phyloP scores from a whole-genome alignment of 2,888 invertebrate species.

The Agonum fuliginosum region DNA sequence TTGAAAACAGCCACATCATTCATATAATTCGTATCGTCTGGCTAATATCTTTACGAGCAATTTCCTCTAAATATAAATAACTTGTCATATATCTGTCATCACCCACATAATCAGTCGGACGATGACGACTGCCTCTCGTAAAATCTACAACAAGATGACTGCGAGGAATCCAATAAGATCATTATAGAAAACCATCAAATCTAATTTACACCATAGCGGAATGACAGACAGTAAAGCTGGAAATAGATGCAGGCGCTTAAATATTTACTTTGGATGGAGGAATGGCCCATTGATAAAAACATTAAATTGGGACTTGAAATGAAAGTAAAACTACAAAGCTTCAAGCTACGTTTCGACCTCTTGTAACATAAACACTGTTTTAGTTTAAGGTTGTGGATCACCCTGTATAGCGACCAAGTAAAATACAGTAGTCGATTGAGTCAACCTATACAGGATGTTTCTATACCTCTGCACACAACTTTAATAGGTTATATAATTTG shows the following conservation, averaged over 20 bases:
- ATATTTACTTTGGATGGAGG: not conserved
- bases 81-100: constrained; percentile 24
- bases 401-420: too few relatives aligned
- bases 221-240: not conserved
- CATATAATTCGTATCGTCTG: not conserved
- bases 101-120: constrained; percentile 3
- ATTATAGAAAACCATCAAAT: not conserved
- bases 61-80: constrained; percentile 31
- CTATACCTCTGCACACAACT: too few relatives aligned
- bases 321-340: too few relatives aligned
- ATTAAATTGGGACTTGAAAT: too few relatives aligned
- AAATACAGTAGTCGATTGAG: too few relatives aligned
- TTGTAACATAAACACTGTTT: too few relatives aligned
- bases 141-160: too few relatives aligned
- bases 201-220: too few relatives aligned
- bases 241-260: not conserved
- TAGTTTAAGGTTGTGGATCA: too few relatives aligned
- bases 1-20: not conserved
- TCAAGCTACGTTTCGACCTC: too few relatives aligned
- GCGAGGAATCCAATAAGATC: not conserved
- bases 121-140: not conserved
- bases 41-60: constrained; percentile 18
- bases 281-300: not conserved
- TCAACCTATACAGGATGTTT: too few relatives aligned
- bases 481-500: too few relatives aligned